These are phyloP conservation scores for Chloroclysta siterata DNA, from an alignment of 2,888 invertebrate species.

Conservation along the genomic window DNA sequence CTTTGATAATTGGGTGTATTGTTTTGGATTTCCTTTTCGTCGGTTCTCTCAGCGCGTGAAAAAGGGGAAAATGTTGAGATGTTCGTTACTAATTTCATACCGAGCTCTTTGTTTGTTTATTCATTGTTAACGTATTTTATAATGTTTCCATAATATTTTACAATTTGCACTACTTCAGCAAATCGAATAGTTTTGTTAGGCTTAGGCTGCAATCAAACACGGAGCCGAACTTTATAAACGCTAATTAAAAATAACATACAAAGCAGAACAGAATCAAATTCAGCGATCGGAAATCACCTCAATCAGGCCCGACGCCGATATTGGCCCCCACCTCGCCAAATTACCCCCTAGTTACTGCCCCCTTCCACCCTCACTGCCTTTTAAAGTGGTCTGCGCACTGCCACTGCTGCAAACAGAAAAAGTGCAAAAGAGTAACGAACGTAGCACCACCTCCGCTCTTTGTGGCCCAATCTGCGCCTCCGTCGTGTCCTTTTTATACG, in stretches of 20 bases:
- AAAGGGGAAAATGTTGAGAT: constrained; percentile 7
- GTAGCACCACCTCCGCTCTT: constrained; percentile 82
- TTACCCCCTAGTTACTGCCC: constrained; percentile 83
- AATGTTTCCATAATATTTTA: background rate
- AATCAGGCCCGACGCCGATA: constrained; percentile 82
- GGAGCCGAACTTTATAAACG: constrained; percentile 46
- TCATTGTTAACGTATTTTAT: background rate
- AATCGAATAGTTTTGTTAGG: background rate
- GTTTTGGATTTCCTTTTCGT: constrained; percentile 43
- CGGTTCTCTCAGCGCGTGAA: constrained; percentile 24
- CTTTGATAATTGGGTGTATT: constrained; percentile 45
- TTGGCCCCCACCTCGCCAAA: constrained; percentile 82
- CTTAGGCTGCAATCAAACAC: background rate
- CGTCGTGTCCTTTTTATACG: constrained; percentile 79
- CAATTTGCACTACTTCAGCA: background rate
- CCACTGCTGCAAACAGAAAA: constrained; percentile 83
- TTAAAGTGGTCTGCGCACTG: constrained; percentile 84
- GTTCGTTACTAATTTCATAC: constrained; percentile 8
- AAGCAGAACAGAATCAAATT: constrained; percentile 73
- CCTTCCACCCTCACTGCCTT: constrained; percentile 77
- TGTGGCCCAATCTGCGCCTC: constrained; percentile 84
- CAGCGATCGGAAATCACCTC: constrained; percentile 79
- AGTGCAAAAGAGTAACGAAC: constrained; percentile 78
- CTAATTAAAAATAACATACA: constrained; percentile 67
- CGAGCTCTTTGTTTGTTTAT: background rate